Conservation (phyloP, 2,888 invertebrate genomes). For the Xanthia icteritia region DNA sequence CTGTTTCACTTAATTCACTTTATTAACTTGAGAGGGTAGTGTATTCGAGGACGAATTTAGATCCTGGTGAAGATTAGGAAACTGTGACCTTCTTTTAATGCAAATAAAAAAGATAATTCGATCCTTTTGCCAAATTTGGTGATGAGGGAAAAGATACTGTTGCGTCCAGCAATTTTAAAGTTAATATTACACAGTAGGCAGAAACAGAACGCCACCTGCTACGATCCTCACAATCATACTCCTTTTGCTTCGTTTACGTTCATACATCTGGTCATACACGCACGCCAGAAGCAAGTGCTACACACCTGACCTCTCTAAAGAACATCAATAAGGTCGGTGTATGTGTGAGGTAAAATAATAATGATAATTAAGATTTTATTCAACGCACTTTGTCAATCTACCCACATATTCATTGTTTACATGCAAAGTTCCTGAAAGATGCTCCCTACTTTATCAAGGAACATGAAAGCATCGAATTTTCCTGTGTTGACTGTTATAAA, state of each 20-base stretch:
- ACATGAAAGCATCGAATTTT: slow-evolving; percentile 23
- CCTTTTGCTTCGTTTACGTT: too few relatives aligned
- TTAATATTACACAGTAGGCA: background rate
- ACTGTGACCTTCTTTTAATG: too few relatives aligned
- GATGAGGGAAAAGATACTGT: background rate
- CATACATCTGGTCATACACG: too few relatives aligned
- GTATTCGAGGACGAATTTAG: slow-evolving; percentile 1
- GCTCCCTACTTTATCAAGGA: background rate
- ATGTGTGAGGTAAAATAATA: background rate
- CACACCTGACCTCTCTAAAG: too few relatives aligned
- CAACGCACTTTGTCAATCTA: background rate
- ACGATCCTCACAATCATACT: too few relatives aligned
- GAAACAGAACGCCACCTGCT: too few relatives aligned
- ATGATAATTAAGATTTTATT: background rate
- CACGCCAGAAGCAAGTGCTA: too few relatives aligned
- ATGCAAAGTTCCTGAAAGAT: background rate
- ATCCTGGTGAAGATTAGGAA: background rate
- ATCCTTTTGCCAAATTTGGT: background rate
- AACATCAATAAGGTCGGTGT: too few relatives aligned
- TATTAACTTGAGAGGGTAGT: slow-evolving; percentile 6
- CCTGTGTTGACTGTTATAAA: slow-evolving; percentile 32
- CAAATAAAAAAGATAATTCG: background rate
- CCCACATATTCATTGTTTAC: background rate
- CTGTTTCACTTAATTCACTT: slow-evolving; percentile 25
- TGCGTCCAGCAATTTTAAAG: background rate